These are phyloP conservation scores for Pteruthius melanotis DNA, from an alignment of 2,113 vertebrate species.

Conservation along the genomic window DNA sequence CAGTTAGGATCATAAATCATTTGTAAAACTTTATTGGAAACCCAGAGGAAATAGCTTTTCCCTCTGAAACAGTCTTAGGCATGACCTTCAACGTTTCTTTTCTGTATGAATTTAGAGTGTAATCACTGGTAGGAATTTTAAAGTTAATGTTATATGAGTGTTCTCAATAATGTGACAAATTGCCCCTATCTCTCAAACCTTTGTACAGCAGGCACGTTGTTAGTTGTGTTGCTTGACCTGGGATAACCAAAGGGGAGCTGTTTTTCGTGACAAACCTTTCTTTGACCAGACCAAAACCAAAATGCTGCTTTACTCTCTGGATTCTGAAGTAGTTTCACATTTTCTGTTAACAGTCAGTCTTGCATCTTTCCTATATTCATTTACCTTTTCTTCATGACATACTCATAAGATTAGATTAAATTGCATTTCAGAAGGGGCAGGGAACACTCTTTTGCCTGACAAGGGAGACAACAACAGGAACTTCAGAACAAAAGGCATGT, in stretches of 20 bases:
- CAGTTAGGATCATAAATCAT: conserved; percentile 18
- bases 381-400: neutral
- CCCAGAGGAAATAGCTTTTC: neutral
- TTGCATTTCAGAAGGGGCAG: neutral
- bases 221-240: neutral
- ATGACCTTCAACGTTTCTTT: neutral
- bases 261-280: neutral
- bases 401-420: neutral
- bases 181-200: neutral
- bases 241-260: neutral
- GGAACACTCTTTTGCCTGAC: neutral
- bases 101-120: neutral
- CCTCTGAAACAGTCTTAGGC: neutral
- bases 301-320: neutral
- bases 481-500: neutral
- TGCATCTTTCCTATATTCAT: neutral
- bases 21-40: conserved; percentile 2
- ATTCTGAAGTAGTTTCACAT: neutral
- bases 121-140: neutral
- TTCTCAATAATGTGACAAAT: neutral
- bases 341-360: neutral
- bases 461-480: neutral
- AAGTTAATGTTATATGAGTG: neutral
- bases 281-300: neutral
- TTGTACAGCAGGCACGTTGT: neutral